These are phyloP conservation scores for Micrasema minimum DNA, from an alignment of 1,140 invertebrate species.

Conservation along the genomic window DNA sequence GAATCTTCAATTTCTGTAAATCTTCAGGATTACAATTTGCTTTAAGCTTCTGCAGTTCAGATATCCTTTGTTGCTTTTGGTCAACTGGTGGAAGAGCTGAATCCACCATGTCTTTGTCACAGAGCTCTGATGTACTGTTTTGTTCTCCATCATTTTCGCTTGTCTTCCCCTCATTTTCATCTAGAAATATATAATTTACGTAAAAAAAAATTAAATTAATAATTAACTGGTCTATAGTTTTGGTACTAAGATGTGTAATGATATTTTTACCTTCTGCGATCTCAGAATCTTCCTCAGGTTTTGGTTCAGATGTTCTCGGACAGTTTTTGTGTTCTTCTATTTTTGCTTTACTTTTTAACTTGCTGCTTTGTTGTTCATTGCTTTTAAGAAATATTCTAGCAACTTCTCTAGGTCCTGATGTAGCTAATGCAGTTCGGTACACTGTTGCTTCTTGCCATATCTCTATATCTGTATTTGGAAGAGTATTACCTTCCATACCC, in stretches of 20 bases:
- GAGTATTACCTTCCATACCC: slow-evolving; percentile 66
- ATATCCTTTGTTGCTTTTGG: slow-evolving; percentile 72
- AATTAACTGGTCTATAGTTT: no score
- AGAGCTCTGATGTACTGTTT: slow-evolving; percentile 66
- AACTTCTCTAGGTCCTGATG: slow-evolving; percentile 64
- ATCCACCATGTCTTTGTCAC: slow-evolving; percentile 75
- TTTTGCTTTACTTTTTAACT: slow-evolving; percentile 40
- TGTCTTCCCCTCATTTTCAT: slow-evolving; percentile 62
- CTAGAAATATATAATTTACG: slow-evolving; percentile 24
- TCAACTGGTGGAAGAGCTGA: slow-evolving; percentile 73
- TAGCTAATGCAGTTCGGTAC: slow-evolving; percentile 74
- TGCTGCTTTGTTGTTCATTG: slow-evolving; percentile 49
- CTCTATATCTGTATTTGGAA: slow-evolving; percentile 79
- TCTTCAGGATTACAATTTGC: slow-evolving; percentile 85
- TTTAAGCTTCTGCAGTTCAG: slow-evolving; percentile 77
- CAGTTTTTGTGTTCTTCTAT: slow-evolving; percentile 48
- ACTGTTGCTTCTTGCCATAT: slow-evolving; percentile 77
- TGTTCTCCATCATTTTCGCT: slow-evolving; percentile 57
- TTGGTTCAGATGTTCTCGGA: slow-evolving; percentile 49
- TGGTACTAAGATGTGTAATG: no score
- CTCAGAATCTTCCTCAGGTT: slow-evolving; percentile 33
- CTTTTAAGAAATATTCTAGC: slow-evolving; percentile 54
- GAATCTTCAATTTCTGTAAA: slow-evolving; percentile 76
- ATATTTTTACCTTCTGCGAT: slow-evolving; percentile 30
- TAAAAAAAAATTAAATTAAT: no score